Percentiles rank a stretch among this genome's conserved stretches.
Evolutionary conservation across 2,888 invertebrate species (phyloP).

Genomic region (Cotesia congregata): DNA sequence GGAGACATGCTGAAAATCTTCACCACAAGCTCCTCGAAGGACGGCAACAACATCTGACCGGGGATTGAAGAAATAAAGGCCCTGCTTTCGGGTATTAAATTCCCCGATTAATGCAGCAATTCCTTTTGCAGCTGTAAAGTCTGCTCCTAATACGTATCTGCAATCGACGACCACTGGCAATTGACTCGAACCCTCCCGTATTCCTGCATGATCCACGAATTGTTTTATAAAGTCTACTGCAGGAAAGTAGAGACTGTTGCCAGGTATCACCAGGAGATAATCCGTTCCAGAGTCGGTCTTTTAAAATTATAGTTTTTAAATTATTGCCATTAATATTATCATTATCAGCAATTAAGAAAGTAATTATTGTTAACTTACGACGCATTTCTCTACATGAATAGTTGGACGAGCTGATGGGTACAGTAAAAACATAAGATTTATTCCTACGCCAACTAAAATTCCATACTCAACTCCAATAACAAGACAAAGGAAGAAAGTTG

Average conservation of each 20-base stretch:
- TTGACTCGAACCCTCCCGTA: slow-evolving; percentile 78
- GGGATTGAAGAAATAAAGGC: slow-evolving; percentile 80
- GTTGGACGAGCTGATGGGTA: slow-evolving; percentile 87
- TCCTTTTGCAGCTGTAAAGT: slow-evolving; percentile 89
- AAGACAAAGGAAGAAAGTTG: slow-evolving; percentile 87
- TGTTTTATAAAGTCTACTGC: slow-evolving; percentile 87
- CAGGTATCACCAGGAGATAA: slow-evolving; percentile 83
- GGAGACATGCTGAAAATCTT: slow-evolving; percentile 75
- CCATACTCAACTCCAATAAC: slow-evolving; percentile 89
- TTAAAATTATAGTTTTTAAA: neutral
- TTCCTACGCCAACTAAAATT: slow-evolving; percentile 84
- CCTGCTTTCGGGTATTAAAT: slow-evolving; percentile 79
- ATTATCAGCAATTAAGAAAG: slow-evolving; percentile 24
- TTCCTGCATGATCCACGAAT: slow-evolving; percentile 81
- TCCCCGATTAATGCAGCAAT: slow-evolving; percentile 83
- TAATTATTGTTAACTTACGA: slow-evolving; percentile 72
- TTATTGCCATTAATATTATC: neutral
- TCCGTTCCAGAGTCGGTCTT: slow-evolving; percentile 79
- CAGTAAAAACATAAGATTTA: slow-evolving; percentile 83
- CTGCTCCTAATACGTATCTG: slow-evolving; percentile 83
- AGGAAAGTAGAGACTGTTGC: slow-evolving; percentile 86
- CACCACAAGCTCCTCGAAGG: slow-evolving; percentile 78
- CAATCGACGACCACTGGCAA: slow-evolving; percentile 88
- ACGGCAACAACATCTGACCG: slow-evolving; percentile 78
- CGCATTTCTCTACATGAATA: slow-evolving; percentile 79